Percentiles rank a stretch among this genome's conserved stretches.
Conservation (phyloP, 2,797 vertebrate genomes). For the Eupleurogrammus muticus region DNA sequence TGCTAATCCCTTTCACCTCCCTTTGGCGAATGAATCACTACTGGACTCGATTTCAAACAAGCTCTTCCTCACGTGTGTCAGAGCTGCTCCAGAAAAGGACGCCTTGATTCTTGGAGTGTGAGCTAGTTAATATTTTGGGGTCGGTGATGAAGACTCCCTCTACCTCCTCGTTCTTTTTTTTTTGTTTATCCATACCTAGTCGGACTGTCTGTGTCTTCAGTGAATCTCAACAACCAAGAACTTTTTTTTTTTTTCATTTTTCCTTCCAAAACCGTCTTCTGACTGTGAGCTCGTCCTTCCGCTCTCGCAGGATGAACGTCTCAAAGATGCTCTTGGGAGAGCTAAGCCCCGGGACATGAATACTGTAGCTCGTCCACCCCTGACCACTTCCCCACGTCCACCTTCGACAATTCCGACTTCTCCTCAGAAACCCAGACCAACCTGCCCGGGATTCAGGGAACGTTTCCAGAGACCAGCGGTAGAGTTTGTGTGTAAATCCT, state of each 20-base stretch:
- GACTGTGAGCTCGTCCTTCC: slow-evolving; percentile 35
- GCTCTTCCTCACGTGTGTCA: slow-evolving; percentile 37
- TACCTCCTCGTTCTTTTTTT: slow-evolving; percentile 68
- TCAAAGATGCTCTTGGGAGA: slow-evolving; percentile 45
- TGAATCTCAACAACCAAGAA: slow-evolving; percentile 50
- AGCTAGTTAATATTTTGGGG: slow-evolving; percentile 49
- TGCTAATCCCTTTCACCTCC: slow-evolving; percentile 51
- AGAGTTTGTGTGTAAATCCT: slow-evolving; percentile 41
- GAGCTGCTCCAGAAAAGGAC: slow-evolving; percentile 37
- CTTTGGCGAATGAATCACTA: background rate
- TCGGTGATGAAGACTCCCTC: slow-evolving; percentile 72
- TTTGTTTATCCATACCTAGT: slow-evolving; percentile 50
- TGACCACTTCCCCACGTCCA: slow-evolving; percentile 31
- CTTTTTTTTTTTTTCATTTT: background rate
- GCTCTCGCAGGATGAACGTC: slow-evolving; percentile 42
- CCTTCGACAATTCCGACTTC: slow-evolving; percentile 46
- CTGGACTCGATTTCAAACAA: slow-evolving; percentile 23
- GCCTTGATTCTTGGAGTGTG: slow-evolving; percentile 39
- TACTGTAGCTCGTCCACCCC: slow-evolving; percentile 21
- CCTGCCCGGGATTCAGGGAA: slow-evolving; percentile 45
- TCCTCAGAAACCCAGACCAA: slow-evolving; percentile 25
- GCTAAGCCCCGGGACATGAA: slow-evolving; percentile 15
- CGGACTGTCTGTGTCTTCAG: slow-evolving; percentile 38
- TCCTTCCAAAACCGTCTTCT: slow-evolving; percentile 23
- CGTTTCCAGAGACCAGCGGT: slow-evolving; percentile 2